Conservation (phyloP, 2,888 invertebrate genomes). For the Keiferia lycopersicella region DNA sequence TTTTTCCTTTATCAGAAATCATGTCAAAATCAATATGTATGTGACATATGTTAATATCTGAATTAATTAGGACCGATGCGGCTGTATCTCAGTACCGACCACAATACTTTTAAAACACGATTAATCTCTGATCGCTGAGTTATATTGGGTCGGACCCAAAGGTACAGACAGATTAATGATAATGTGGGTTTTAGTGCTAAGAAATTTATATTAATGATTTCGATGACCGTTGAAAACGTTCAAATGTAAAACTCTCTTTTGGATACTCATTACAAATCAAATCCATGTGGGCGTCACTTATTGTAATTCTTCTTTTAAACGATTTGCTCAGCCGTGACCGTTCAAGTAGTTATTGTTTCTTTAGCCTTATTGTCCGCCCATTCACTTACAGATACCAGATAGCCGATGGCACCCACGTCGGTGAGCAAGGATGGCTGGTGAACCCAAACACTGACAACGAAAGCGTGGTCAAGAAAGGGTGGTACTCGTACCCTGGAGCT, state of each 20-base stretch:
- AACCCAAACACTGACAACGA: slow-evolving; percentile 62
- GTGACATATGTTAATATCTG: slow-evolving; percentile 18
- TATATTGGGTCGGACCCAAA: neutral
- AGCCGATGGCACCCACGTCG: slow-evolving; percentile 71
- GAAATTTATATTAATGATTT: neutral
- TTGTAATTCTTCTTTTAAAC: neutral
- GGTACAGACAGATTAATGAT: slow-evolving; percentile 4
- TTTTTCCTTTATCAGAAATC: slow-evolving; percentile 14
- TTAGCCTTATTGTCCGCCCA: neutral
- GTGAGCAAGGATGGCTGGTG: slow-evolving; percentile 68
- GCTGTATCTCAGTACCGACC: neutral
- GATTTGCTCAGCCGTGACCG: slow-evolving; percentile 10
- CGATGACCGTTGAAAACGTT: neutral
- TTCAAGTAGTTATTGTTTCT: slow-evolving; percentile 1
- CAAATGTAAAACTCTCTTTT: neutral
- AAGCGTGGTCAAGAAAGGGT: slow-evolving; percentile 73
- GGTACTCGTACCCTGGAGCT: slow-evolving; percentile 67
- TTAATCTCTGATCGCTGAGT: neutral
- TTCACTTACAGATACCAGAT: slow-evolving; percentile 60
- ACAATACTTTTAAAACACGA: neutral
- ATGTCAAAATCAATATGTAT: slow-evolving; percentile 6
- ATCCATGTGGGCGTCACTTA: neutral
- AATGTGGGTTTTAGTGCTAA: neutral
- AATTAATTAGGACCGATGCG: slow-evolving; percentile 8
- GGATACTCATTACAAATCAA: neutral